These are phyloP conservation scores for Sturnira hondurensis DNA, from an alignment of 2,113 vertebrate genomes.

Conservation along the genomic window DNA sequence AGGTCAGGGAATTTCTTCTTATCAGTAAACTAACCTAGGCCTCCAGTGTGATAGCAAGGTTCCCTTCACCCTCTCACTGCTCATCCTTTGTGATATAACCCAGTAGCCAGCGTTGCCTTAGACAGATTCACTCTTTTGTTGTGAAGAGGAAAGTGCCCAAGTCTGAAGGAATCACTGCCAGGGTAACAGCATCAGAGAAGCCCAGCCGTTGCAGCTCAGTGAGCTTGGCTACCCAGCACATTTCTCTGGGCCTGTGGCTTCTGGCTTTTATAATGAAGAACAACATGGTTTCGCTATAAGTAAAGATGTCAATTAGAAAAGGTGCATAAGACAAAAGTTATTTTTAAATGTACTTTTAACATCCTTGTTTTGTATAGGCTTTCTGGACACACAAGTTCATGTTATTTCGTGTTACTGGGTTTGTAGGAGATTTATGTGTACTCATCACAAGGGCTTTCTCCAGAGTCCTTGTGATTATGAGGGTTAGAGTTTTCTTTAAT, in stretches of 20 bases:
- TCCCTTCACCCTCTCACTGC: background rate
- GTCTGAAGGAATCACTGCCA: background rate
- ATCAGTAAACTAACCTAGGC: background rate
- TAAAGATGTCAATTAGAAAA: background rate
- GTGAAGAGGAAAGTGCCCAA: background rate
- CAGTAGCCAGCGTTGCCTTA: background rate
- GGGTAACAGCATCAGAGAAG: background rate
- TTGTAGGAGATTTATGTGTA: background rate
- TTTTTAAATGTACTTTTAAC: background rate
- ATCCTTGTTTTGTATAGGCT: background rate
- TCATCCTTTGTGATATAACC: background rate
- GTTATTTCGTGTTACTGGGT: background rate
- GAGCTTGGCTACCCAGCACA: background rate
- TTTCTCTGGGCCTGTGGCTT: background rate
- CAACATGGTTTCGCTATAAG: background rate
- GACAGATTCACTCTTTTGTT: background rate
- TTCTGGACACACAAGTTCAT: background rate
- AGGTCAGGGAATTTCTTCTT: too few relatives aligned
- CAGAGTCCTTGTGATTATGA: background rate
- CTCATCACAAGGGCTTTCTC: background rate
- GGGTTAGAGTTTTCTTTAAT: background rate
- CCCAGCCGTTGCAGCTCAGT: background rate
- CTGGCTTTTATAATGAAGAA: background rate
- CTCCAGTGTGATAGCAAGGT: background rate
- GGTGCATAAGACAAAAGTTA: background rate